Evolutionary conservation across 2,797 vertebrate species (phyloP), one percentile per base, ranked within the genome.

Genomic region (Cetoscarus ocellatus): DNA sequence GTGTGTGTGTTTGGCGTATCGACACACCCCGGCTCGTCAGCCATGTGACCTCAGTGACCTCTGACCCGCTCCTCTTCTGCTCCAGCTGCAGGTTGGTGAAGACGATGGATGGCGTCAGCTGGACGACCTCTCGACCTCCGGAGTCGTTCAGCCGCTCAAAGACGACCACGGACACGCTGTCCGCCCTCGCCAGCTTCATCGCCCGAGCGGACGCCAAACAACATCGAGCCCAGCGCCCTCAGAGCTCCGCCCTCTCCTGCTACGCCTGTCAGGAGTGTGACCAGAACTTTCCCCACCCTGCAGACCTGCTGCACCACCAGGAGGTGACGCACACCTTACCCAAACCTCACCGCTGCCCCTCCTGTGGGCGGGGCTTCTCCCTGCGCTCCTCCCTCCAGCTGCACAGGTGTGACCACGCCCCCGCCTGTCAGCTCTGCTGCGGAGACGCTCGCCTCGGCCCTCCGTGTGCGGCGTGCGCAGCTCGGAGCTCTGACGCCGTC

Each of bases 21-120:
- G 27, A n/a, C n/a, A n/a, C n/a, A 27, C 27, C 27, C 4, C 27
- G 2, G 27, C 27, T n/a, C n/a, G n/a, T 27, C 27, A 27, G 27
- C 27, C 27, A 3, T 3, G 10, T 0, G 2, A 36, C 7, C 18
- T 44, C 7, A 17, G 5, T 35, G 3, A 1, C 19, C 10, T 48
- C n/a, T n/a, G 17, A 10, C n/a, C 15, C 53, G 0, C 55, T 0
- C 19, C 64, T 15, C 77, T 10, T 61, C 45, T 12, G 0, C 35
- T 60, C 12, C 15, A 70, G 62, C 77, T 80, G 75, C 49, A 58
- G 54, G 62, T 64, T 35, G 59, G 52, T 50, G 64, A 18, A 6
- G 71, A 91, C 50, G 68, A 93, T 94, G 93, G 93, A 93, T 80
- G 86, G 91, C 34, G 85, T 92, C 82, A 86, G 75, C 57, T 92